Evolutionary conservation across 2,797 vertebrate species (phyloP).

Genomic region (Tachyglossus aculeatus): DNA sequence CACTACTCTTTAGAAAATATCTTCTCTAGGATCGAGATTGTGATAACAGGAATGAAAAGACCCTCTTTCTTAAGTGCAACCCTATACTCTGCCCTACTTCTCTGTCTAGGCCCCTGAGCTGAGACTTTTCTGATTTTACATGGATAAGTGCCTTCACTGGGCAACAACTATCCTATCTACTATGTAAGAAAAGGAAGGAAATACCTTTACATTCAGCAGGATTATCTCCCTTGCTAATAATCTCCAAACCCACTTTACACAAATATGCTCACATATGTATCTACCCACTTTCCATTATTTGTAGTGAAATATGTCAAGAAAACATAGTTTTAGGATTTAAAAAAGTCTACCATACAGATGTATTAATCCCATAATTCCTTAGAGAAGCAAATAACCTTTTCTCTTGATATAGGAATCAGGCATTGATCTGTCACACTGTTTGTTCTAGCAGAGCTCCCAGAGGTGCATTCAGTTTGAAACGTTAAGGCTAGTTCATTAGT

Average conservation of each 20-base stretch:
- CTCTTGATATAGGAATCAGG: conserved; percentile 91
- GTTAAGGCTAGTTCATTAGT: conserved; percentile 95
- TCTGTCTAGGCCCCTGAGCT: background rate
- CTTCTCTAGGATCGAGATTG: background rate
- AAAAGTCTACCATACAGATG: conserved; percentile 73
- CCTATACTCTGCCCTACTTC: background rate
- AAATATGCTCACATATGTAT: conserved; percentile 19
- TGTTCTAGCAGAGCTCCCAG: conserved; percentile 90
- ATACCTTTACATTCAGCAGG: background rate
- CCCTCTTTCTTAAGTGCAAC: background rate
- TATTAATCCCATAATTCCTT: conserved; percentile 82
- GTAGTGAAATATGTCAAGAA: conserved; percentile 1
- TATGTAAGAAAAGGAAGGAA: conserved; percentile 3
- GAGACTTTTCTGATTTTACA: background rate
- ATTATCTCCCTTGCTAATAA: conserved; percentile 21
- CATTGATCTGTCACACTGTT: conserved; percentile 97
- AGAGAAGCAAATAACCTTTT: conserved; percentile 93
- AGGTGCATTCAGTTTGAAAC: conserved; percentile 85
- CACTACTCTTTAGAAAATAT: conserved; percentile 14
- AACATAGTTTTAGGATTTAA: conserved; percentile 58
- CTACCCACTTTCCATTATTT: conserved; percentile 8
- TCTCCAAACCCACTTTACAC: conserved; percentile 40
- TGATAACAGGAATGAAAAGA: background rate
- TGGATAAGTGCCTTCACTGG: background rate
- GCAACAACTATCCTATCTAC: background rate